phyloP scores from a whole-genome alignment of 2,888 invertebrate genomes.

The Lottia gigantea region DNA sequence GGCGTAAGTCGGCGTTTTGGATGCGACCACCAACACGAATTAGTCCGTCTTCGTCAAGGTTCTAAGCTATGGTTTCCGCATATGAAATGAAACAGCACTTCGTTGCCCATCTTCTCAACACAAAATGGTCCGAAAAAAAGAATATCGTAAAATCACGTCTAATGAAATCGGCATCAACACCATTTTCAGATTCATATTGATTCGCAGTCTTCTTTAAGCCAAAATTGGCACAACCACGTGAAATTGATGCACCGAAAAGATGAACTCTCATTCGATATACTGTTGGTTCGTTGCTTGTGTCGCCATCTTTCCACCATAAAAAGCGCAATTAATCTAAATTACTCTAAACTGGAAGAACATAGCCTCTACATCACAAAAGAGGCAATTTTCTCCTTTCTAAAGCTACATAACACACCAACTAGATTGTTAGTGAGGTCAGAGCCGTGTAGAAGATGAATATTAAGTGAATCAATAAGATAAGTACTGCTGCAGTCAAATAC shows the following conservation, averaged over 20 bases:
- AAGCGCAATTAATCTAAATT: conserved; percentile 25
- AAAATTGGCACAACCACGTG: conserved; percentile 10
- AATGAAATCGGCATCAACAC: conserved; percentile 11
- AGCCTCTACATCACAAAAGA: conserved; percentile 32
- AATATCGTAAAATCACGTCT: conserved; percentile 16
- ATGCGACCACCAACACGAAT: too few relatives aligned
- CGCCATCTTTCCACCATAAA: conserved; percentile 30
- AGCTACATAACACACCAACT: conserved; percentile 35
- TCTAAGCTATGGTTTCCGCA: too few relatives aligned
- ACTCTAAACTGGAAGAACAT: conserved; percentile 34
- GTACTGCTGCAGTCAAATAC: conserved; percentile 33
- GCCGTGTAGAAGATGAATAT: conserved; percentile 32
- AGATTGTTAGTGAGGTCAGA: conserved; percentile 38
- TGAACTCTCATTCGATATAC: conserved; percentile 15
- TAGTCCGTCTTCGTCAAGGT: too few relatives aligned
- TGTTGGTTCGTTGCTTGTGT: neutral
- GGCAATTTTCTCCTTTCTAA: conserved; percentile 33
- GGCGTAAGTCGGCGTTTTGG: too few relatives aligned
- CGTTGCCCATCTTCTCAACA: too few relatives aligned
- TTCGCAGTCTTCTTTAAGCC: neutral
- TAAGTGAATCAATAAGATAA: conserved; percentile 31
- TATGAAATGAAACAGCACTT: too few relatives aligned
- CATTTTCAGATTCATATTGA: conserved; percentile 6
- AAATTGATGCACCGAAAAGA: conserved; percentile 11
- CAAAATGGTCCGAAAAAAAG: too few relatives aligned